Evolutionary conservation across 2,888 invertebrate genomes (phyloP), one percentile per base, ranked within the genome.

Genomic region (Onchidella celtica): DNA sequence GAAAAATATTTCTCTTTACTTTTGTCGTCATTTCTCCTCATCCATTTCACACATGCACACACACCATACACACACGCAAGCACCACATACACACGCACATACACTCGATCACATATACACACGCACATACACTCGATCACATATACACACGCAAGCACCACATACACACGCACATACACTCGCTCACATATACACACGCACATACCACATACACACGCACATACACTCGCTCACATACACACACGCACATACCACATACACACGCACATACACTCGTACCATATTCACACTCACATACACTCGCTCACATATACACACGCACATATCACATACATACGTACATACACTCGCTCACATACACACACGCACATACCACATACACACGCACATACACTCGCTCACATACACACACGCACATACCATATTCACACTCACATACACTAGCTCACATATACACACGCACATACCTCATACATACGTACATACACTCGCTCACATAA

Each of bases 161-260:
- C 38, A 11, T 17, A 3, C 3, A 17, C 38, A 38, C 69, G 38
- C 27, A 38, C 27, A 69, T 38, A 17, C 40, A 36, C 40, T n/a
- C 69, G 34, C 40, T n/a, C 40, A 69, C 40, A 69, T 34, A 69
- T 38, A 69, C 69, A 69, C 69, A 69, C 69, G 38, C 40, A 69
- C 69, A 69, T 38, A 69, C 38, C 32, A 17, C 17, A 32, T 36
- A 32, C 34, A 69, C 11, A 36, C 17, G 4, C 11, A 69, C 17
- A 69, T 9, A 11, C 47, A 11, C 47, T 17, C 17, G 47, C 47
- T 11, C 47, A 17, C 47, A 47, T 17, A 17, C 47, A 36, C 61
- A 36, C 21, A 9, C 38, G 11, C 24, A 36, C 38, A 36, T 36
- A 69, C 34, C 17, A 14, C 38, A 69, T 38, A 36, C 38, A n/a